Evolutionary conservation across 92 coral and sea anemone species (phyloP), one percentile per base, ranked within the genome.

Genomic region (Nematostella vectensis): DNA sequence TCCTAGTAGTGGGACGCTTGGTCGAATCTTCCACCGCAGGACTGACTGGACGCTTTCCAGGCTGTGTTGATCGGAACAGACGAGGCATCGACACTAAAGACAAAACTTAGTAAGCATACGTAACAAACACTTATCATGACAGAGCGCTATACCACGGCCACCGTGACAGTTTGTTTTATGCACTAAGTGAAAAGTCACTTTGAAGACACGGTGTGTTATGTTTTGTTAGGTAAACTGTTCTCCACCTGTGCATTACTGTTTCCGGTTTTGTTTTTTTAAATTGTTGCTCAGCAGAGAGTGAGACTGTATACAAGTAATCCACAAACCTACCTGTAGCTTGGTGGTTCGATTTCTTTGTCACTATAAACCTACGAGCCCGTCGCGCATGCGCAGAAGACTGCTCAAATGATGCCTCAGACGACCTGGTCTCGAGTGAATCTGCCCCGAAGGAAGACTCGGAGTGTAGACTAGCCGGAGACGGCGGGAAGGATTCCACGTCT

Each of bases 1-100:
- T 50, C 4, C 99, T 74, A 4, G 99, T 93, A 67, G 77, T 86
- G 47, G 74, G 73, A 62, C 79, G 78, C 70, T 81, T 89, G 12
- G 12, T 6, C 4, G 4, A 4, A 9, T 45, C 51, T 45, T 45
- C 51, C 18, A 19, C 9, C 4, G 51, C 18, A 8, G 51, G 51
- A 17, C 51, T 45, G 18, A 45, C 4, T 6, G 51, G 21, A 45
- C 51, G 51, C 23, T 45, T 45, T 15, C 40, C 40, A 6, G 23
- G 12, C 23, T 45, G 51, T 45, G 51, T 22, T 6, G 51, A 45
- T 22, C 51, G 51, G 21, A 45, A 45, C 51, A 45, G 21, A 4
- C 51, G 51, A 9, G 51, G 51, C 9, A 45, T 45, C 9, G 12
- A 10, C 12, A 45, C 51, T 45, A 17, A 6, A 17, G 51, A 45